Evolutionary conservation across 2,797 vertebrate genomes (phyloP), one percentile per base, ranked within the genome.

Genomic region (Tangara arthus): DNA sequence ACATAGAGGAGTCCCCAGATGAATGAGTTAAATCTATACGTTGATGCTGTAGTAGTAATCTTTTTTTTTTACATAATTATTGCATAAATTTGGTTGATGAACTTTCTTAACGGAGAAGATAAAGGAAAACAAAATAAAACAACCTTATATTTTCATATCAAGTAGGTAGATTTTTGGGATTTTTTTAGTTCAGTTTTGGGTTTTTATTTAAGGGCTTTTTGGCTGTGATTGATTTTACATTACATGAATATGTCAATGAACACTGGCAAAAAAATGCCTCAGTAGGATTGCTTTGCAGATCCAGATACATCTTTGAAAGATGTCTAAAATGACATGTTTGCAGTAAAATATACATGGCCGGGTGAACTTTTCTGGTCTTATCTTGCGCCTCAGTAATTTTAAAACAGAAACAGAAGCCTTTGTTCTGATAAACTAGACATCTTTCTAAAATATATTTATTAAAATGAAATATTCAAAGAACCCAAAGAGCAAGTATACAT

Each of bases 311-410:
- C 94, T 97, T 97, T 97, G 97, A 98, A 96, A 97, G 97, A 97
- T 97, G 97, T 98, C 98, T 94, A 94, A 97, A 98, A 98, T 98
- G 97, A 98, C 98, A 98, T 96, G 97, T 97, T 97, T 97, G 96
- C 90, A 89, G 96, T 94, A 97, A 96, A 97, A 98, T 97, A 96
- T 95, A 97, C 97, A 98, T 97, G 98, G 96, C 97, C 81, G 81
- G 97, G 76, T 98, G 97, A 98, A 97, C 96, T 97, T 97, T 89
- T 69, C 87, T 91, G 90, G 92, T 96, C 89, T 96, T 96, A 95
- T 97, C 97, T 98, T 97, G 97, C 87, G 96, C 97, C 97, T 98
- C 97, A 98, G 97, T 98, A 97, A 97, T 97, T 98, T 96, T 96
- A 96, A 97, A 97, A 79, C 92, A 96, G 93, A 97, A 97, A 95